phyloP scores from a whole-genome alignment of 2,797 vertebrate species.

The Melanotaenia boesemani region DNA sequence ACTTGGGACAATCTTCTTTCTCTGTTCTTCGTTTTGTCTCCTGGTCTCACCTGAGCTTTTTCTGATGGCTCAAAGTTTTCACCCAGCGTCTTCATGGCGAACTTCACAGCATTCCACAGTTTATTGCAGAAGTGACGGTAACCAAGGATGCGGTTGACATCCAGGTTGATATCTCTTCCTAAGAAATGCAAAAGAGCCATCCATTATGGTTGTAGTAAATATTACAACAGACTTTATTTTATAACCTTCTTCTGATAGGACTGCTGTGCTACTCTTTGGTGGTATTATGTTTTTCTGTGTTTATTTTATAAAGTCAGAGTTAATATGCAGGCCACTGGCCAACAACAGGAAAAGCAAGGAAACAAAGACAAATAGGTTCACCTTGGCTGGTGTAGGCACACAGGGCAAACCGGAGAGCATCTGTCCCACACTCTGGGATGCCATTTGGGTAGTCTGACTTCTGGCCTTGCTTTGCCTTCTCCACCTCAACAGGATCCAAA shows the following conservation, averaged over 20 bases:
- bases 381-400: slow-evolving; percentile 90
- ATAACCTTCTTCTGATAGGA: neutral
- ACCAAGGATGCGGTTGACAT: slow-evolving; percentile 93
- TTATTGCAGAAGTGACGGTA: slow-evolving; percentile 97
- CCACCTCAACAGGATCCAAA: slow-evolving; percentile 89
- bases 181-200: slow-evolving; percentile 13
- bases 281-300: neutral
- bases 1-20: neutral
- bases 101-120: slow-evolving; percentile 95
- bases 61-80: slow-evolving; percentile 84
- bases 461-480: slow-evolving; percentile 91
- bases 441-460: slow-evolving; percentile 88
- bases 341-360: slow-evolving; percentile 7
- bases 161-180: slow-evolving; percentile 95
- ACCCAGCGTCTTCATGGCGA: slow-evolving; percentile 89
- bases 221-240: neutral
- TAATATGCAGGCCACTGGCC: slow-evolving; percentile 14
- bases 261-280: neutral
- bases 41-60: slow-evolving; percentile 83
- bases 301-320: slow-evolving; percentile 14
- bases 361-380: slow-evolving; percentile 53
- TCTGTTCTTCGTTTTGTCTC: slow-evolving; percentile 14
- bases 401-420: slow-evolving; percentile 87
- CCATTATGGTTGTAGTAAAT: slow-evolving; percentile 6
- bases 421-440: slow-evolving; percentile 89